Base-by-base conservation (phyloP, 2,113 vertebrate genomes). In the Oreochromis aureus region DNA sequence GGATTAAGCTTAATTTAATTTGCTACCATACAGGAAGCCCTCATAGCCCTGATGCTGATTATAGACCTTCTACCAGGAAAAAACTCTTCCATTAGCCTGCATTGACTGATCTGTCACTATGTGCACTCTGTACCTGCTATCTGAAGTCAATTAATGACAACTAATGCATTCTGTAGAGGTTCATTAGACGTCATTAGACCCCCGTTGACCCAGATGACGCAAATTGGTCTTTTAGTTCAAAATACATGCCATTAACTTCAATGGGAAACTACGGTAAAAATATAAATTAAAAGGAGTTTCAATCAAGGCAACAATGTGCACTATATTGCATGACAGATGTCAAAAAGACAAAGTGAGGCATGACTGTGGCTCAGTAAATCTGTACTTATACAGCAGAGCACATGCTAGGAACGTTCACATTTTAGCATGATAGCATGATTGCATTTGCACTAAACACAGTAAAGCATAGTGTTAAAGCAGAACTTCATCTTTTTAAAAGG, bases 111-210 rank as follows among this genome's bases (percentile, higher is more conserved):
- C 80, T 82, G 71, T 78, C 85, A 86, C 91, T 93, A 56, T 39
- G 36, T 92, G 88, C 86, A 81, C 87, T 87, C 87, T 80, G 83
- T 24, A 92, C 88, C 85, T 89, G 58, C 79, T 93, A 95, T 94
- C 94, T 66, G 71, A 96, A 95, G 93, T 96, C 95, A 95, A 95
- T 96, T 89, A 96, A 95, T 95, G 95, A 78, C 88, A 53, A 84
- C 91, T 94, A 95, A 95, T 95, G 95, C 89, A 87, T 59, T 89
- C 48, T 44, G 54, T 19, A 83, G 24, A 1, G 9, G 86, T 88
- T 89, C 89, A 89, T 48, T 76, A 76, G 71, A 76, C 27, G 44
- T 76, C 71, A 94, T 93, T 93, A 89, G 83, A 81, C 71, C 51
- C 30, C 81, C 69, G 54, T 32, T 88, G 88, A 93, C 73, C 85